Percentiles rank a stretch among this genome's conserved stretches.
Evolutionary conservation across 2,113 vertebrate genomes (phyloP).

Genomic region (Sinocyclocheilus maitianheensis): DNA sequence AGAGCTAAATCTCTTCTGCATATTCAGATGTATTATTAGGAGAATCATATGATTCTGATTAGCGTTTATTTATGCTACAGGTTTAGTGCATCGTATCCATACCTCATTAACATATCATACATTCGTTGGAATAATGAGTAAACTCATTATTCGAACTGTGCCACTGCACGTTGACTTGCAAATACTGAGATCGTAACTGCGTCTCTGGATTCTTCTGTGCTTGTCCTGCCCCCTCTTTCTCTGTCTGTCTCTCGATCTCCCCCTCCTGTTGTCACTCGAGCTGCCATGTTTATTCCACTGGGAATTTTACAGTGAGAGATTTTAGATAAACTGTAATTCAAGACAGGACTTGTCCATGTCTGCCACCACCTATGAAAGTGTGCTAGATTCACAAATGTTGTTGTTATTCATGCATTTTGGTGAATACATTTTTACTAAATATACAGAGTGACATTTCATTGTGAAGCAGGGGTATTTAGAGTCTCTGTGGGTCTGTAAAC

Average conservation of each 20-base stretch:
- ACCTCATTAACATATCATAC: constrained; percentile 30
- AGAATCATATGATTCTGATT: constrained; percentile 36
- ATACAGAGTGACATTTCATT: constrained; percentile 22
- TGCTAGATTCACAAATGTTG: background rate
- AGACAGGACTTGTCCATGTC: constrained; percentile 11
- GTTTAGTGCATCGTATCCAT: constrained; percentile 7
- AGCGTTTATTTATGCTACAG: constrained; percentile 42
- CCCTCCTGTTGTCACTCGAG: constrained; percentile 19
- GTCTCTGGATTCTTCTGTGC: background rate
- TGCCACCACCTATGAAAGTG: background rate
- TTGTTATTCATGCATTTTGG: constrained; percentile 6
- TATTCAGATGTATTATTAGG: constrained; percentile 30
- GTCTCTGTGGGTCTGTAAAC: constrained; percentile 8
- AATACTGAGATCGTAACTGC: background rate
- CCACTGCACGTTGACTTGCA: constrained; percentile 15
- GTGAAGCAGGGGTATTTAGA: background rate
- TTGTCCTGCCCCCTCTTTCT: background rate
- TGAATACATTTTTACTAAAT: background rate
- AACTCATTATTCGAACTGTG: constrained; percentile 30
- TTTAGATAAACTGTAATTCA: background rate
- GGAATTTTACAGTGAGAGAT: constrained; percentile 4
- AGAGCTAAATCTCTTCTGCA: constrained; percentile 33
- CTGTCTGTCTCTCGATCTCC: background rate
- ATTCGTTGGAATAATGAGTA: constrained; percentile 45
- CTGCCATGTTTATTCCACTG: constrained; percentile 32